These are phyloP conservation scores for Paraescarpia echinospica DNA, from an alignment of 1,140 invertebrate species.

Conservation along the genomic window DNA sequence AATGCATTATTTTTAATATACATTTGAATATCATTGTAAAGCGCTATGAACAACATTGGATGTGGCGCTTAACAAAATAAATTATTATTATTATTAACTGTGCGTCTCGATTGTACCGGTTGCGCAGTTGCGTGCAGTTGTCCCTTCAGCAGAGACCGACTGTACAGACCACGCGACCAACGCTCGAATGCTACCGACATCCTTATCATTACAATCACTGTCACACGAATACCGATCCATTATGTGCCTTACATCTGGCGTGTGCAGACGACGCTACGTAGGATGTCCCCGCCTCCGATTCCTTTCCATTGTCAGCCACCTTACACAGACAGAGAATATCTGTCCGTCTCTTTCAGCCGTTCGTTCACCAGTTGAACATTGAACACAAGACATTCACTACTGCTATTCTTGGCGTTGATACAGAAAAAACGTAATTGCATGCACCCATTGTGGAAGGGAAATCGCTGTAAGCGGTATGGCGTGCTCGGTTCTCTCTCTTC, in stretches of 20 bases:
- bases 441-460: not conserved
- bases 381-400: not conserved
- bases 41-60: no score
- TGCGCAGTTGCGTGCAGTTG: no score
- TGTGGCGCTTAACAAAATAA: no score
- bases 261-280: not conserved
- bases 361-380: no score
- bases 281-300: not conserved
- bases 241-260: not conserved
- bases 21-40: no score
- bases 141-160: no score
- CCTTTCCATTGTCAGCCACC: not conserved
- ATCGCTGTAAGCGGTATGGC: not conserved
- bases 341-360: not conserved
- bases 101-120: no score
- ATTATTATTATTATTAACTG: no score
- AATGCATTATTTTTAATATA: no score
- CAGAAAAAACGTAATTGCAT: not conserved
- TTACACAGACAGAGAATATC: not conserved
- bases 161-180: not conserved
- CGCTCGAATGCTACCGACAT: not conserved
- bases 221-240: not conserved
- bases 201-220: not conserved
- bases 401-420: not conserved
- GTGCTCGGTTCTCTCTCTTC: not conserved